A percentile compares a stretch with the other conserved stretches of the same genome.
Evolutionary conservation across 2,888 invertebrate species (phyloP).

Genomic region (Ashinkailepas kermadecensis): DNA sequence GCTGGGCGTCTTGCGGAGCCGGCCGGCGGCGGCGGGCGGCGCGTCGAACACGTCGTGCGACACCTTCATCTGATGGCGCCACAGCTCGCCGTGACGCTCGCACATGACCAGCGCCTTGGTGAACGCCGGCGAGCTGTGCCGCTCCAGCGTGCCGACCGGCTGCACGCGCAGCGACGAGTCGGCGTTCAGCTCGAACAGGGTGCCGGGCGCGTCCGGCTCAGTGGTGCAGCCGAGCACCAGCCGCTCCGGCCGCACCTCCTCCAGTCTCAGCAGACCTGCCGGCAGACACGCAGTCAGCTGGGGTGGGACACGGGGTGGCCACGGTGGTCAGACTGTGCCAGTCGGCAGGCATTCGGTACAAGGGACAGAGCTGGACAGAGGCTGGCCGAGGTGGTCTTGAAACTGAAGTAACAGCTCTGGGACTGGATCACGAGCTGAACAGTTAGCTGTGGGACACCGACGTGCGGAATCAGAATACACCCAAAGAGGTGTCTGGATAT

Average conservation of each 20-base stretch:
- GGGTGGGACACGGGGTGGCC: too few species aligned
- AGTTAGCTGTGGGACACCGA: too few species aligned
- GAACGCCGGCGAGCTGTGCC: slow-evolving; percentile 56
- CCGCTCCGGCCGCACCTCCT: slow-evolving; percentile 55
- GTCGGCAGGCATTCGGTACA: too few species aligned
- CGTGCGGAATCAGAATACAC: too few species aligned
- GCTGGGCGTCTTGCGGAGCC: background rate
- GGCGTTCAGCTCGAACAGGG: slow-evolving; percentile 49
- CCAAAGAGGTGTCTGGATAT: too few species aligned
- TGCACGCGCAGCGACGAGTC: slow-evolving; percentile 51
- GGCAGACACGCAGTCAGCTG: slow-evolving; percentile 25
- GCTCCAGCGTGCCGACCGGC: slow-evolving; percentile 55
- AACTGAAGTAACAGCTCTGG: too few species aligned
- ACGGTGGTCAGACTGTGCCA: too few species aligned
- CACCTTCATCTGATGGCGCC: slow-evolving; percentile 42
- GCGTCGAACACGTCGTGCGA: slow-evolving; percentile 26
- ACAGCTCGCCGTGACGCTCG: slow-evolving; percentile 45
- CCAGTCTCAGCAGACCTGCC: slow-evolving; percentile 51
- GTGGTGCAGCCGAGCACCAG: slow-evolving; percentile 58
- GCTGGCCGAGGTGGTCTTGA: too few species aligned
- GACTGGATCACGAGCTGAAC: too few species aligned
- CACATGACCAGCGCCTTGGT: slow-evolving; percentile 59
- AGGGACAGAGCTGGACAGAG: too few species aligned
- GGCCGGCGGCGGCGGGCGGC: background rate
- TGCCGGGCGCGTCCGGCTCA: slow-evolving; percentile 42